Base-by-base conservation (phyloP, 2,888 invertebrate genomes). In the Watsonalla cultraria region DNA sequence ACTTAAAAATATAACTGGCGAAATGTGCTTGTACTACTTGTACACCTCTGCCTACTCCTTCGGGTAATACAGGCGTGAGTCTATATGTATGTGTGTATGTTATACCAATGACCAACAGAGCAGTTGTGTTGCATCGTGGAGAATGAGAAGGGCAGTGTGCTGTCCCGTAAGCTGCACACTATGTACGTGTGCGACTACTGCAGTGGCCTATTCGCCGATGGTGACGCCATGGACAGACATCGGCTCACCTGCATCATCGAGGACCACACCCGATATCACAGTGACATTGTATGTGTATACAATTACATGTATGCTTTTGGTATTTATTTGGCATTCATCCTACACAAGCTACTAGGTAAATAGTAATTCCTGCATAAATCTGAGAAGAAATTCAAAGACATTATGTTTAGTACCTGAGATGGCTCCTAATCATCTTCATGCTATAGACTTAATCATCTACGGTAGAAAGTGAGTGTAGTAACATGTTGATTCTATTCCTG, bases 161-260 rank as follows among this genome's bases (percentile, higher is more conserved):
- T 63, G 5, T 70, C 79, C 0, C 78, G 82, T 5, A 82, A 75
- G 47, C 66, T 90, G 37, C 68, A 72, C 53, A 85, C 86, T 0
- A 89, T 90, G 89, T 90, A 81, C 54, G 89, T 89, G 0, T 90
- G 90, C 53, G 88, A 90, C 47, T 70, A 66, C 56, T 90, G 90
- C 62, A 88, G 76, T 51, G 87, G 86, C 0, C 70, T 90, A 42
- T 90, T 86, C 54, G 88, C 88, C 2, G 80, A 83, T 47, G 83
- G 79, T 0, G 86, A 84, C 6, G 82, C 88, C 0, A 57, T 90
- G 55, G 88, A 89, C 54, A 78, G 73, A 46, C 90, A 90, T 54
- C 73, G 80, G 5, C 62, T 79, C 4, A 63, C 64, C 7, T 90
- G 90, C 60, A 76, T 66, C 46, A 65, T 74, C 8, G 77, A 79